Conservation (phyloP, 2,888 invertebrate species). For the Heliconius sara region DNA sequence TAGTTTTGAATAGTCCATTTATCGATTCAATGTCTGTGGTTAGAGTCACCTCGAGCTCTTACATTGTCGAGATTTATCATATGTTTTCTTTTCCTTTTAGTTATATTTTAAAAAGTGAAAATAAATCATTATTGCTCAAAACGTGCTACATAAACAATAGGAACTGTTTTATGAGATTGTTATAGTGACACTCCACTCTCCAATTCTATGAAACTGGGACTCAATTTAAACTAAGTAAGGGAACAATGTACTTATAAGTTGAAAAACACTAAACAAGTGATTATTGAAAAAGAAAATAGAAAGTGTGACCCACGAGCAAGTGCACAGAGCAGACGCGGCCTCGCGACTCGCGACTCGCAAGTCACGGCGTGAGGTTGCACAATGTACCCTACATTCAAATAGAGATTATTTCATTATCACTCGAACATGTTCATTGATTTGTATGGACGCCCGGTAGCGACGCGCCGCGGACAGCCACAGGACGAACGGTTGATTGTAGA, state of each 20-base stretch:
- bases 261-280: conserved; percentile 3
- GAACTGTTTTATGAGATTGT: no score
- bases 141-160: no score
- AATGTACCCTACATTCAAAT: background rate
- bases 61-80: no score
- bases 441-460: conserved; percentile 18
- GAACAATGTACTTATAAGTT: background rate
- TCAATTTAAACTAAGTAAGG: background rate
- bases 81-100: no score
- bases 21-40: no score
- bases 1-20: no score
- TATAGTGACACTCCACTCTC: background rate
- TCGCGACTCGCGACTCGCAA: background rate
- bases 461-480: background rate
- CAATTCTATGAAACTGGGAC: background rate
- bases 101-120: no score
- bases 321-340: background rate
- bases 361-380: background rate
- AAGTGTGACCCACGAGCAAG: background rate
- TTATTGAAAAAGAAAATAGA: conserved; percentile 21
- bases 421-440: conserved; percentile 23
- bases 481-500: background rate
- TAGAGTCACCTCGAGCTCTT: no score
- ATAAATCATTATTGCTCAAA: no score
- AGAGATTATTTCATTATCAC: conserved; percentile 21